phyloP scores from a whole-genome alignment of 2,888 invertebrate species.

The Syritta pipiens region DNA sequence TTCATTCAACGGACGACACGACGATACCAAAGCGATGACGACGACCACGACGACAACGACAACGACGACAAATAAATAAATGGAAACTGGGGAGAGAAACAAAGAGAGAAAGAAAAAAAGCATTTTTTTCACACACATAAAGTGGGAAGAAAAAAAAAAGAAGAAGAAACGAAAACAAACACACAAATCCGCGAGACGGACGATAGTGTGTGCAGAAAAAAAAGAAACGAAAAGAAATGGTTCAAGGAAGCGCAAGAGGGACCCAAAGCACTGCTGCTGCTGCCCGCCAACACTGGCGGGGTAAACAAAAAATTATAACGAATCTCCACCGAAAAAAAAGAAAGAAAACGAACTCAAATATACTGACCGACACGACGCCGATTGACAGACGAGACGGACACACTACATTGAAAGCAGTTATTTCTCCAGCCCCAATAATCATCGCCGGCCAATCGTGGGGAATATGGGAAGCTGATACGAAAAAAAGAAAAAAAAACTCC shows the following conservation, averaged over 20 bases:
- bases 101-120: slow-evolving; percentile 61
- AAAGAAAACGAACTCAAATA: too few species aligned
- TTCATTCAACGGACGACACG: slow-evolving; percentile 69
- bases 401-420: slow-evolving; percentile 63
- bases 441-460: slow-evolving; percentile 62
- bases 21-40: slow-evolving; percentile 44
- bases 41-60: slow-evolving; percentile 60
- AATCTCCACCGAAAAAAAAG: slow-evolving; percentile 34
- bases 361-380: slow-evolving; percentile 46
- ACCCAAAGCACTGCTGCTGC: slow-evolving; percentile 44
- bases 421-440: slow-evolving; percentile 58
- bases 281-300: slow-evolving; percentile 44
- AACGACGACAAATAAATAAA: slow-evolving; percentile 66
- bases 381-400: slow-evolving; percentile 42
- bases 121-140: slow-evolving; percentile 70
- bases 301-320: slow-evolving; percentile 45
- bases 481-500: slow-evolving; percentile 27
- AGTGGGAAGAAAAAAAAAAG: slow-evolving; percentile 39
- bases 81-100: slow-evolving; percentile 65
- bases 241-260: slow-evolving; percentile 62
- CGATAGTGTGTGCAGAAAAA: slow-evolving; percentile 58
- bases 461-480: slow-evolving; percentile 34
- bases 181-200: slow-evolving; percentile 67
- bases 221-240: slow-evolving; percentile 60
- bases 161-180: slow-evolving; percentile 66